Percentiles rank a stretch among this genome's conserved stretches.
Conservation (phyloP, 1,140 invertebrate species). For the Papilio machaon region DNA sequence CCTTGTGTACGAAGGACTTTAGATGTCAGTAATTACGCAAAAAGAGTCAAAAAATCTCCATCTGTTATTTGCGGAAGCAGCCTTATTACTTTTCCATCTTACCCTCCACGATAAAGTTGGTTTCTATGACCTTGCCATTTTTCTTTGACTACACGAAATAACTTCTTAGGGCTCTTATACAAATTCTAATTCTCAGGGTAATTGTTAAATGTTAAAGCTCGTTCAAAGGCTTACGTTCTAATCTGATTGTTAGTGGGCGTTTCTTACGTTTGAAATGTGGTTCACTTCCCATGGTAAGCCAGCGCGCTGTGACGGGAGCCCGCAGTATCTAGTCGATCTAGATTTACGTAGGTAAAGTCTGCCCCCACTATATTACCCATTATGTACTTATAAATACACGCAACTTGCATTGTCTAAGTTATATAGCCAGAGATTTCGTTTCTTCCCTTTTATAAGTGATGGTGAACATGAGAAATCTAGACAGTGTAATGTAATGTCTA, state of each 20-base stretch:
- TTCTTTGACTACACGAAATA: neutral
- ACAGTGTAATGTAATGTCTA: no score
- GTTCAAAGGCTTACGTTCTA: constrained; percentile 25
- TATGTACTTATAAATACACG: neutral
- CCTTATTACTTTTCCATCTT: neutral
- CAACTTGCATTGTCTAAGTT: neutral
- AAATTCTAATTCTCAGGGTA: neutral
- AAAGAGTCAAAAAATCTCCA: no score
- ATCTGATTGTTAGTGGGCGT: constrained; percentile 50
- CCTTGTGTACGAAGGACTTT: no score
- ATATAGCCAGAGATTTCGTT: neutral
- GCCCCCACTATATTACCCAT: neutral
- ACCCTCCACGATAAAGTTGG: no score
- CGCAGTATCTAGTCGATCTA: constrained; percentile 40
- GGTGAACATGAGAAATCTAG: no score
- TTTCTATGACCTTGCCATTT: neutral
- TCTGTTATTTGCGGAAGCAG: neutral
- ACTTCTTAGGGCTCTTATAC: neutral
- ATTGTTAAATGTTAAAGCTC: constrained; percentile 13
- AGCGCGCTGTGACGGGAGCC: constrained; percentile 65
- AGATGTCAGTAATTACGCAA: no score
- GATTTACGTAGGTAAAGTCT: constrained; percentile 37
- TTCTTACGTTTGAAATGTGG: constrained; percentile 54
- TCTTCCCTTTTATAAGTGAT: neutral
- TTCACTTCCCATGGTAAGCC: constrained; percentile 58